A percentile compares a stretch with the other conserved stretches of the same genome.
Conservation (phyloP, 2,113 vertebrate genomes). For the Beaufortia kweichowensis region DNA sequence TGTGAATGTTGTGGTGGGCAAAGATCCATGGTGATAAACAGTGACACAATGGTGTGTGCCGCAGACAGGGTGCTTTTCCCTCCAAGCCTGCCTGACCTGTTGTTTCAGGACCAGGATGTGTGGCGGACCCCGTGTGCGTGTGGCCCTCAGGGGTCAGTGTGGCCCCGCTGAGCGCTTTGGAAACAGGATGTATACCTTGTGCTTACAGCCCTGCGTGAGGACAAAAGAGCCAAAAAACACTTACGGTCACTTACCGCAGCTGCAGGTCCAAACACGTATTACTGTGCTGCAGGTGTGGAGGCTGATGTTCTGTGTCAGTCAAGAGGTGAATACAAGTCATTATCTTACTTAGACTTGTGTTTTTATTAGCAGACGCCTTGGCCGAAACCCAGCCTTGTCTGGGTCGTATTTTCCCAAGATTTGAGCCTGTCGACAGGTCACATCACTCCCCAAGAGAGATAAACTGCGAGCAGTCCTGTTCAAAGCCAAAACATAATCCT, state of each 20-base stretch:
- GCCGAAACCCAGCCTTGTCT: conserved; percentile 20
- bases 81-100: conserved; percentile 40
- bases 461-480: conserved; percentile 17
- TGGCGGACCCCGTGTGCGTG: conserved; percentile 14
- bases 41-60: conserved; percentile 39
- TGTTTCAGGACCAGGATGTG: conserved; percentile 44
- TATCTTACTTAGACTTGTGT: conserved; percentile 3
- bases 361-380: conserved; percentile 29
- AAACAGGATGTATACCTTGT: conserved; percentile 47
- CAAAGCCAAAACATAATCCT: conserved; percentile 22
- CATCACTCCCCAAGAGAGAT: conserved; percentile 44
- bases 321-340: conserved; percentile 18
- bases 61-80: conserved; percentile 30
- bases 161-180: conserved; percentile 22
- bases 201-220: neutral
- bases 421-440: conserved; percentile 49
- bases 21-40: conserved; percentile 53
- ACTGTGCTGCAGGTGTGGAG: conserved; percentile 26
- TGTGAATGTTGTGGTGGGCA: conserved; percentile 55
- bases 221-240: conserved; percentile 13
- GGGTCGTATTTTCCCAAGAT: conserved; percentile 27
- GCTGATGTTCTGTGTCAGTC: conserved; percentile 13
- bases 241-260: neutral
- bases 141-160: conserved; percentile 38
- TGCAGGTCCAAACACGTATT: conserved; percentile 33